Percentiles rank a stretch among this genome's conserved stretches.
phyloP scores from a whole-genome alignment of 2,797 vertebrate genomes.

The Sciaenops ocellatus region DNA sequence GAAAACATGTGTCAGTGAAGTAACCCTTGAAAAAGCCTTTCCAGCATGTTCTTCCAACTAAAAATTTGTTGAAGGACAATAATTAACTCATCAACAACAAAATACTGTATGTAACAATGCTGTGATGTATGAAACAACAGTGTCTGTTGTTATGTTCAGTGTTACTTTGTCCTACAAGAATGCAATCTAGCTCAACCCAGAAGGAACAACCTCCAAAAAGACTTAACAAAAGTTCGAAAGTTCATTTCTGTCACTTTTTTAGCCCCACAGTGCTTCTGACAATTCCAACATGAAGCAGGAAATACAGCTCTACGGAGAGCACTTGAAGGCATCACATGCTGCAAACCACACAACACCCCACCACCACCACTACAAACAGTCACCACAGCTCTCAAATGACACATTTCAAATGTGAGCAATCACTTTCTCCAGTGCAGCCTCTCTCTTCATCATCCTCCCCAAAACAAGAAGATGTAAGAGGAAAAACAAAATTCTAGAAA shows the following conservation, averaged over 20 bases:
- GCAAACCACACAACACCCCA: conserved; percentile 40
- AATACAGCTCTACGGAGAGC: background rate
- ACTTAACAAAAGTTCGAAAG: too few species aligned
- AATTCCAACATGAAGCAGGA: background rate
- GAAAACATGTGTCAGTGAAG: background rate
- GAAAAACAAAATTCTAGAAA: background rate
- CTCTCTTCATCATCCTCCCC: background rate
- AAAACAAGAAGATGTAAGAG: background rate
- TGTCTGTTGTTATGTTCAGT: background rate
- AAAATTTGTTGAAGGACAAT: background rate
- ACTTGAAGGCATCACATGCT: conserved; percentile 57
- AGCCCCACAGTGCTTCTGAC: background rate
- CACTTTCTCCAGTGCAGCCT: conserved; percentile 11
- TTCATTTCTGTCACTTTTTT: background rate
- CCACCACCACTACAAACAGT: conserved; percentile 45
- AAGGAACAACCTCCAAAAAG: background rate
- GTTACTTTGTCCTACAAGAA: background rate
- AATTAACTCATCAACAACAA: too few species aligned
- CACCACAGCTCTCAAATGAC: conserved; percentile 40
- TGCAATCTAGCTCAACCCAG: background rate
- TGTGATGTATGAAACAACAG: background rate
- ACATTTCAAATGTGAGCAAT: conserved; percentile 30
- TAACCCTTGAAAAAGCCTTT: background rate
- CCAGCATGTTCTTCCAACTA: background rate
- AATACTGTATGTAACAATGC: background rate